These are phyloP conservation scores for Coranthus polyacanthus DNA, from an alignment of 2,797 vertebrate species.

Conservation along the genomic window DNA sequence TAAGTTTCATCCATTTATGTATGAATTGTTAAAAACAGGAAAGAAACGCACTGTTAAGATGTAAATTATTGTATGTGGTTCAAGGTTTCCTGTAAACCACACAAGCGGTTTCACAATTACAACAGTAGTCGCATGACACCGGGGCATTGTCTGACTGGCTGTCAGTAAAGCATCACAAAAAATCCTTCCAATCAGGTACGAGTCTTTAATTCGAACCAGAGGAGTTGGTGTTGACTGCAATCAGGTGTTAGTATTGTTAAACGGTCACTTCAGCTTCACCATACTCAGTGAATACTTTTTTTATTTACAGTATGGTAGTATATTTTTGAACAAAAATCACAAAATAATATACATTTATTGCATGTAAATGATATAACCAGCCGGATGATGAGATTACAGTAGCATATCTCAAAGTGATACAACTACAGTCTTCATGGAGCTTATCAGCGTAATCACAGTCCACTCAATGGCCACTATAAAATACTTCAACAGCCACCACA, in stretches of 20 bases:
- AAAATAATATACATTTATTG: not conserved
- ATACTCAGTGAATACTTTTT: not conserved
- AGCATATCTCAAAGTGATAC: constrained; percentile 24
- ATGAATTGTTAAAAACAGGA: too few species aligned
- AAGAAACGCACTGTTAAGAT: too few species aligned
- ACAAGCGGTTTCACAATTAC: constrained; percentile 20
- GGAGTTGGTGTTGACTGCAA: constrained; percentile 1
- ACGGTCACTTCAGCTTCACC: too few species aligned
- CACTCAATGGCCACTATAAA: constrained; percentile 61
- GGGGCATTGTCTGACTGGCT: constrained; percentile 29
- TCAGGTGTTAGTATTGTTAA: not conserved
- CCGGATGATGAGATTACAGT: constrained; percentile 6
- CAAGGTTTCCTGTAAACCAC: not conserved
- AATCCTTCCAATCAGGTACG: constrained; percentile 9
- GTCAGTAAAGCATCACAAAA: constrained; percentile 2
- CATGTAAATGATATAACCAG: not conserved
- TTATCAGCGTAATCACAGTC: constrained; percentile 61
- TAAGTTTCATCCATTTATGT: too few species aligned
- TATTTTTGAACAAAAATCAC: not conserved
- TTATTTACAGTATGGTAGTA: not conserved
- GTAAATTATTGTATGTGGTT: too few species aligned
- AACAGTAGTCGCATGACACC: constrained; percentile 15
- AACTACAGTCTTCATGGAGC: constrained; percentile 11
- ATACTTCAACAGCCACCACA: constrained; percentile 29
- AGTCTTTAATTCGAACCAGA: constrained; percentile 13